A percentile compares a stretch with the other conserved stretches of the same genome.
Evolutionary conservation across 2,888 invertebrate genomes (phyloP).

Genomic region (Exephanes ischioxanthus): DNA sequence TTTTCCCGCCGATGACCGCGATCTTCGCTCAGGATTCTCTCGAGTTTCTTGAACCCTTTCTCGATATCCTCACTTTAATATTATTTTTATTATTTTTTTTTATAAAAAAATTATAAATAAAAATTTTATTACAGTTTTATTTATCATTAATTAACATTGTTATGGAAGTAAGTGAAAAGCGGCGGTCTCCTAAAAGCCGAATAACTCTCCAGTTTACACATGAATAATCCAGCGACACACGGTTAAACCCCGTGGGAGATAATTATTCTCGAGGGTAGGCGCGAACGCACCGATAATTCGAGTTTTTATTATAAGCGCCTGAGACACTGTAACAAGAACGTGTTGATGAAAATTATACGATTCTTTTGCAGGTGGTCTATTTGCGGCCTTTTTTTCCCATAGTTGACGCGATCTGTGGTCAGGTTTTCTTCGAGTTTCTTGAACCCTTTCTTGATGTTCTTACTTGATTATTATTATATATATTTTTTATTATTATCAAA

Average conservation of each 20-base stretch:
- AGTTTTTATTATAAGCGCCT: slow-evolving; percentile 17
- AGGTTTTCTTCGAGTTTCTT: background rate
- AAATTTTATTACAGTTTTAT: too few species aligned
- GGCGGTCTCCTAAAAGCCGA: slow-evolving; percentile 56
- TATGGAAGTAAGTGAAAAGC: slow-evolving; percentile 74
- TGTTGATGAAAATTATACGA: background rate
- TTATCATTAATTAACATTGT: slow-evolving; percentile 75
- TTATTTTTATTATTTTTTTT: background rate
- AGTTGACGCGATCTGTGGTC: background rate
- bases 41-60: background rate
- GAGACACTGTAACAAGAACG: background rate
- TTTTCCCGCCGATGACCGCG: background rate
- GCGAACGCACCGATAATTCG: slow-evolving; percentile 39
- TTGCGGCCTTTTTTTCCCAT: background rate
- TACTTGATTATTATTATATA: background rate
- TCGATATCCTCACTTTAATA: background rate
- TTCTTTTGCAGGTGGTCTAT: background rate
- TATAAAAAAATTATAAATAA: background rate
- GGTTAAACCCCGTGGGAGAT: slow-evolving; percentile 42
- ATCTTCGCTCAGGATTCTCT: background rate
- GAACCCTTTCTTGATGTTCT: background rate
- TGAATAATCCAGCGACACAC: too few species aligned
- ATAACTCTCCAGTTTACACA: slow-evolving; percentile 10
- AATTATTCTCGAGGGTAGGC: slow-evolving; percentile 14
- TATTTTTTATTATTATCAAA: background rate